Base-by-base conservation (phyloP, 2,888 invertebrate species). In the Xestia ashworthii region DNA sequence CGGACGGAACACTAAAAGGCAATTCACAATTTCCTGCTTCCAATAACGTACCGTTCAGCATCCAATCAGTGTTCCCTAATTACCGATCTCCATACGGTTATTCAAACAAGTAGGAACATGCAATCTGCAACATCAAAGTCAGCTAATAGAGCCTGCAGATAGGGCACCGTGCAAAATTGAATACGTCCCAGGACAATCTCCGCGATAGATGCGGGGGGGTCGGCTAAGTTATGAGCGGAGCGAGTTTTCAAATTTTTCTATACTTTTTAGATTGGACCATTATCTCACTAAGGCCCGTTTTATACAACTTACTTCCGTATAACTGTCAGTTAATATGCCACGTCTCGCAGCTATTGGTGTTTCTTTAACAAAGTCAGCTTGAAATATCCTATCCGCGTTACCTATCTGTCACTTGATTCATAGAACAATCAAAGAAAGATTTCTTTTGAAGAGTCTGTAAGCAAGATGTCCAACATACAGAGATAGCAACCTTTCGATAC, bases 121-220 rank as follows among this genome's bases (percentile, higher is more conserved):
- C 88, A 86, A 87, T 88, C 86, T 87, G 74, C 80, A 80, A 80
- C 87, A 81, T 88, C 88, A 86, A 85, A 87, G 86, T 85, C 81
- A 90, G 92, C 95, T 96, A 96, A 96, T 95, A 96, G 94, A 93
- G 91, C 90, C 90, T 84, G 93, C 84, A 93, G 95, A 95, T 95
- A 94, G 94, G 90, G 93, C 93, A 90, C 93, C 92, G 93, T 90
- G 94, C 95, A 93, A 95, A 96, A 96, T 96, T 96, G 95, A 96
- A 96, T 96, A 95, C 94, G 95, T 94, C 95, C 95, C 94, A 89
- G 92, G 93, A 94, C 95, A 95, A 96, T 95, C 95, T 95, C 94
- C 92, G 90, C 94, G 93, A 94, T 93, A 94, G 95, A 95, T 92
- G 93, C 92, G 89, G 83, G 82, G 76, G 32, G 11, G 19, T 82